Conservation (phyloP, 2,113 vertebrate species). For the Misgurnus anguillicaudatus region DNA sequence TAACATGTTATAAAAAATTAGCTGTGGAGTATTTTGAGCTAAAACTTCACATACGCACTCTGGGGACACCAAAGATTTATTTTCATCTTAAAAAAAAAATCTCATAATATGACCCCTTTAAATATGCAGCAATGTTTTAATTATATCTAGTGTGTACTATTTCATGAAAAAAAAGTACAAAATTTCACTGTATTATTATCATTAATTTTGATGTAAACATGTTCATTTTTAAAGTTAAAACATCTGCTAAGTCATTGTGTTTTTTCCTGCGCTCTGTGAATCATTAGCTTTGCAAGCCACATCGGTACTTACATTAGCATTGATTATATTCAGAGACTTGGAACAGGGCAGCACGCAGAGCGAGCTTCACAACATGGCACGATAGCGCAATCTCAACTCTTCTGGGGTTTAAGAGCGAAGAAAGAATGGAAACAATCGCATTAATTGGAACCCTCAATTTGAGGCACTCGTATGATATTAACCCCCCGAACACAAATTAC, state of each 20-base stretch:
- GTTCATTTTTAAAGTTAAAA: not conserved
- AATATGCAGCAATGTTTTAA: not conserved
- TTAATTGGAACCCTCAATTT: slow-evolving; percentile 22
- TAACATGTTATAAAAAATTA: too few species aligned
- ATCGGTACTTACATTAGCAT: slow-evolving; percentile 52
- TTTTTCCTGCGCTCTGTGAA: slow-evolving; percentile 26
- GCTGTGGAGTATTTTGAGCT: too few species aligned
- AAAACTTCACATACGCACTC: too few species aligned
- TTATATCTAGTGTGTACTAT: not conserved
- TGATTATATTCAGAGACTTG: slow-evolving; percentile 38
- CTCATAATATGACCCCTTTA: too few species aligned
- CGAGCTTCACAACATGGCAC: not conserved
- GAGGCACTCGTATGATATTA: slow-evolving; percentile 9
- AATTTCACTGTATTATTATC: too few species aligned
- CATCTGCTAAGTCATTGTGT: not conserved
- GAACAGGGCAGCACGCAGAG: slow-evolving; percentile 23
- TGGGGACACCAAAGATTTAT: too few species aligned
- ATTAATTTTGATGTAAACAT: too few species aligned
- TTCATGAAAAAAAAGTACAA: not conserved
- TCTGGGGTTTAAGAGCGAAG: slow-evolving; percentile 12
- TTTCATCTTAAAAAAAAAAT: too few species aligned
- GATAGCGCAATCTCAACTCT: slow-evolving; percentile 2
- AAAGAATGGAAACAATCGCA: slow-evolving; percentile 1
- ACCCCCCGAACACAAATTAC: not conserved
- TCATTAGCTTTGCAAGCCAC: slow-evolving; percentile 31